Evolutionary conservation across 37 sponge, comb jelly and placozoan species (phyloP).

Genomic region (Beroe forskalii): DNA sequence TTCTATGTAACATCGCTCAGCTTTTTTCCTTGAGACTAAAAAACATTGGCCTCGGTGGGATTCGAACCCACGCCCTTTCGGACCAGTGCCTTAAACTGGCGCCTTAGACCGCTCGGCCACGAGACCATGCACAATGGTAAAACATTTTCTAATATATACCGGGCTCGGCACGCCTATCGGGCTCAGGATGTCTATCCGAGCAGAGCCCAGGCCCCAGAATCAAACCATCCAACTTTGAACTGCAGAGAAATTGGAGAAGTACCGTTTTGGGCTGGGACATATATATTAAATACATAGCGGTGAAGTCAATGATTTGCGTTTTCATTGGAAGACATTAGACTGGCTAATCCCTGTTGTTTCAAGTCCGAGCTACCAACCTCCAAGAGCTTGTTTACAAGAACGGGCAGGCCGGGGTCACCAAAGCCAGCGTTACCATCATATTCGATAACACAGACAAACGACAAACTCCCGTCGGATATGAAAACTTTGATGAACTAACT

Average conservation of each 20-base stretch:
- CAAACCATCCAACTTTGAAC: too few relatives aligned
- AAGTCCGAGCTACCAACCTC: conserved; percentile 92
- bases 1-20: too few relatives aligned
- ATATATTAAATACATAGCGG: too few relatives aligned
- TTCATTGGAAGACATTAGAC: too few relatives aligned
- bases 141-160: not conserved
- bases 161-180: not conserved
- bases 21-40: too few relatives aligned
- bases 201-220: too few relatives aligned
- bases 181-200: too few relatives aligned
- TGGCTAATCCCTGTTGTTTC: too few relatives aligned
- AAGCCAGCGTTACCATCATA: conserved; percentile 97
- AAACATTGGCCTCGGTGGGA: conserved; percentile 63
- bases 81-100: conserved; percentile 63
- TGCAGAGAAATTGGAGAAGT: too few relatives aligned
- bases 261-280: too few relatives aligned
- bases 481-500: conserved; percentile 83
- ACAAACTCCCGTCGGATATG: conserved; percentile 96
- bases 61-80: conserved; percentile 64
- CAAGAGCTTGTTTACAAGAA: conserved; percentile 99
- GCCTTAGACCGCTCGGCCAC: conserved; percentile 48
- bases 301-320: too few relatives aligned
- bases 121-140: conserved; percentile 12
- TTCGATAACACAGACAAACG: conserved; percentile 91
- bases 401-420: conserved; percentile 96